Conservation (phyloP, 2,113 vertebrate species). For the Zapus hudsonius region DNA sequence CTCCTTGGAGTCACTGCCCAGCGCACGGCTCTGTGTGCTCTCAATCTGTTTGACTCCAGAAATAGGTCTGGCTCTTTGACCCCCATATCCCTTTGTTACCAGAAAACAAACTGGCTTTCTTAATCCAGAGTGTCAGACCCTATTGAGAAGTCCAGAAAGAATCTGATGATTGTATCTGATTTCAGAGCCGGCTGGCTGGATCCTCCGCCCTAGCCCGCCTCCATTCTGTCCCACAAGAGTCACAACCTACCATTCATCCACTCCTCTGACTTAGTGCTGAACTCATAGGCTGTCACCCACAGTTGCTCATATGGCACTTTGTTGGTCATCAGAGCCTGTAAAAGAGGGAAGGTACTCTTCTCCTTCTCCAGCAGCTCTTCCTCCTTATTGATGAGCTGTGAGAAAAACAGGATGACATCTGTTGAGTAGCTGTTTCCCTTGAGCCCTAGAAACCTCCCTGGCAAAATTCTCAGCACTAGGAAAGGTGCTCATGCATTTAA, state of each 20-base stretch:
- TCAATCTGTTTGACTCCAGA: not conserved
- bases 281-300: conserved; percentile 90
- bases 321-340: conserved; percentile 87
- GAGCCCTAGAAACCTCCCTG: not conserved
- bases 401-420: not conserved
- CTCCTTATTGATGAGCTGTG: conserved; percentile 92
- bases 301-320: conserved; percentile 93
- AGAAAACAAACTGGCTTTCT: not conserved
- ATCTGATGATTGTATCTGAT: not conserved
- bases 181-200: not conserved
- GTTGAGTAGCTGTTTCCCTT: not conserved
- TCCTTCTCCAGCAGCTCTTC: conserved; percentile 90
- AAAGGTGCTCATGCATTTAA: not conserved
- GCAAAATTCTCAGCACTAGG: not conserved
- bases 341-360: conserved; percentile 89
- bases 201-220: fast-evolving
- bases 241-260: conserved; percentile 91
- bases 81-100: not conserved
- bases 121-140: conserved; percentile 24
- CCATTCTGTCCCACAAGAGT: not conserved
- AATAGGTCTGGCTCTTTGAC: not conserved
- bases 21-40: not conserved
- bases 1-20: not conserved
- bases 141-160: not conserved
- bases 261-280: conserved; percentile 89